These are phyloP conservation scores for Napeogenes inachia DNA, from an alignment of 2,888 invertebrate species.

Conservation along the genomic window DNA sequence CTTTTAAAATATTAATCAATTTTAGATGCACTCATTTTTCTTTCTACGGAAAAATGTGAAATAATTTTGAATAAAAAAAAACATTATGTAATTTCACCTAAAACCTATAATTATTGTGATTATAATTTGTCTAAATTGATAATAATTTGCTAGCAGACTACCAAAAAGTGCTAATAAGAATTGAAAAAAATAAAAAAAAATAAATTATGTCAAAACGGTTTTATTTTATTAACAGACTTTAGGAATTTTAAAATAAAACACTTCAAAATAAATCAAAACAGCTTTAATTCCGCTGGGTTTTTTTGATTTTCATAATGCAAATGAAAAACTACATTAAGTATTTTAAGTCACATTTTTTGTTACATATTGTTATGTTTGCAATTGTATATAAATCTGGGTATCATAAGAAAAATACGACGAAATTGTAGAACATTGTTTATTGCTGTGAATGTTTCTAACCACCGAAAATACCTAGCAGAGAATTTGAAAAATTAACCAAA, in stretches of 20 bases:
- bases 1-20: no score
- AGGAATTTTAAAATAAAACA: constrained; percentile 45
- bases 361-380: constrained; percentile 12
- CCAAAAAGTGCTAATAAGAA: no score
- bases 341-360: constrained; percentile 30
- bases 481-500: not conserved
- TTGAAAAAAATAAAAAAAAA: no score
- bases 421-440: constrained; percentile 1
- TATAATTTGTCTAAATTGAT: no score
- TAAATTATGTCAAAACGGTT: not conserved
- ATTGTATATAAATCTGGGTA: constrained; percentile 10
- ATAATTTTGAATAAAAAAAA: no score
- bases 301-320: constrained; percentile 61
- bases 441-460: constrained; percentile 2
- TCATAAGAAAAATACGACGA: constrained; percentile 1
- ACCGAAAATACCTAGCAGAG: not conserved
- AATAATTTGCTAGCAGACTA: no score
- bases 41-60: no score
- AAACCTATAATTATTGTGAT: no score
- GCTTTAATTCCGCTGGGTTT: constrained; percentile 72
- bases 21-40: no score
- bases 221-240: not conserved
- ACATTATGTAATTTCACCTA: no score
- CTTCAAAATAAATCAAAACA: constrained; percentile 71
- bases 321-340: constrained; percentile 52